Evolutionary conservation across 2,113 vertebrate genomes (phyloP).

Genomic region (Mohoua ochrocephala): DNA sequence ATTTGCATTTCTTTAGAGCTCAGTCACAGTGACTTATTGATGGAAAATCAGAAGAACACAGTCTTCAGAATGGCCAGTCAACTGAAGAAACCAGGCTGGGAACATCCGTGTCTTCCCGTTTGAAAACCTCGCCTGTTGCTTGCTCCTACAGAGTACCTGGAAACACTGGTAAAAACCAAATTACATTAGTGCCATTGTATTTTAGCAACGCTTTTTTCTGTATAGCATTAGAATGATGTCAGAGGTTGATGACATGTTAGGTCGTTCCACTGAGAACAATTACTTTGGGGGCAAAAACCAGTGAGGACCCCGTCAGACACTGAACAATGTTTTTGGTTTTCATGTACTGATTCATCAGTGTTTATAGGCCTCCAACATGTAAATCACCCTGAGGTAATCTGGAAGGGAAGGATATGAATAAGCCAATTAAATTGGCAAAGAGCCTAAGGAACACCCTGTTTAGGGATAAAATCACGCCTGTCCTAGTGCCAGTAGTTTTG

Average conservation of each 20-base stretch:
- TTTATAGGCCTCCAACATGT: constrained; percentile 57
- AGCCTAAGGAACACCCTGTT: constrained; percentile 69
- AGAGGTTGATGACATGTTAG: constrained; percentile 12
- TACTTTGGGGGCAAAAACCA: constrained; percentile 27
- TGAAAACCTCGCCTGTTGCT: neutral
- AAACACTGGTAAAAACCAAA: neutral
- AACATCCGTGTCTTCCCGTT: neutral
- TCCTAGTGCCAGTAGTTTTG: constrained; percentile 41
- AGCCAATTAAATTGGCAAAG: constrained; percentile 61
- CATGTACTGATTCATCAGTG: constrained; percentile 53
- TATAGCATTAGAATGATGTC: constrained; percentile 4
- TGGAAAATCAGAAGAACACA: neutral
- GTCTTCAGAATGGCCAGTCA: neutral
- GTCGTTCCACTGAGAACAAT: constrained; percentile 29
- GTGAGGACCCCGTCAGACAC: constrained; percentile 14
- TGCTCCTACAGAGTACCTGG: neutral
- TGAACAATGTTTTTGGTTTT: constrained; percentile 52
- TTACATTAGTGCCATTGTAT: neutral
- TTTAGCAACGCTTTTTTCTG: constrained; percentile 8
- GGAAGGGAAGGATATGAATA: constrained; percentile 68
- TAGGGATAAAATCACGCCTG: constrained; percentile 50
- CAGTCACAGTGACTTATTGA: neutral
- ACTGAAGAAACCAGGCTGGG: neutral
- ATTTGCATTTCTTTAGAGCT: constrained; percentile 3
- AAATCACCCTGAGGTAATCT: constrained; percentile 66